Conservation (phyloP, 2,888 invertebrate species). For the Andrena marginata region DNA sequence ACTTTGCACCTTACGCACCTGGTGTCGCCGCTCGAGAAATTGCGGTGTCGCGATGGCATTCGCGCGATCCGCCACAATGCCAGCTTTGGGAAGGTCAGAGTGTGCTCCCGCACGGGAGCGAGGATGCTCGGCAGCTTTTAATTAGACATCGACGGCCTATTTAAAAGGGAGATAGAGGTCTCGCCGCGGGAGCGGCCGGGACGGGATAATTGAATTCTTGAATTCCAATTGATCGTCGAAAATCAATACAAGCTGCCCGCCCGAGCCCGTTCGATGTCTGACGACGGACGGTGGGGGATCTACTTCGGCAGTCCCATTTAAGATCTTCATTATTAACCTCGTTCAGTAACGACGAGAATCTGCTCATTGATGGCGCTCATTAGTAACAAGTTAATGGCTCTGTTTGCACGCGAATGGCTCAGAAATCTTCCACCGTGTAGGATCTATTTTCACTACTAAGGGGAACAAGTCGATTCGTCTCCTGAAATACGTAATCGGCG, state of each 20-base stretch:
- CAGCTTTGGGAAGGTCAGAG: conserved; percentile 8
- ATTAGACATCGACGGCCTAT: conserved; percentile 7
- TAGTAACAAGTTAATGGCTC: no score
- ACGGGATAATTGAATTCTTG: conserved; percentile 38
- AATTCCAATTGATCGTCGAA: conserved; percentile 35
- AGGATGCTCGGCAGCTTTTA: conserved; percentile 22
- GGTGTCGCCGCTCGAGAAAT: not conserved
- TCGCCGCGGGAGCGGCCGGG: conserved; percentile 3
- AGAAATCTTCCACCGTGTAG: no score
- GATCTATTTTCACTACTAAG: no score
- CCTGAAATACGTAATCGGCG: no score
- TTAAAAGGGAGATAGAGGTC: conserved; percentile 1
- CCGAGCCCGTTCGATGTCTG: not conserved
- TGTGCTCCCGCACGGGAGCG: not conserved
- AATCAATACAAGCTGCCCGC: conserved; percentile 33
- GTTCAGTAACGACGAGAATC: no score
- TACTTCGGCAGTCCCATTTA: not conserved
- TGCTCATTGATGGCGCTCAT: no score
- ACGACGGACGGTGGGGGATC: not conserved
- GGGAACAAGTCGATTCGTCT: no score
- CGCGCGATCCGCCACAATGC: not conserved
- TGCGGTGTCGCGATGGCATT: not conserved
- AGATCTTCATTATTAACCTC: no score
- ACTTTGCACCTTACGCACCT: not conserved
- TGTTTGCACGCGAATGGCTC: no score